Percentiles rank a stretch among this genome's conserved stretches.
Evolutionary conservation across 2,113 vertebrate genomes (phyloP).

Genomic region (Actenoides lindsayi): DNA sequence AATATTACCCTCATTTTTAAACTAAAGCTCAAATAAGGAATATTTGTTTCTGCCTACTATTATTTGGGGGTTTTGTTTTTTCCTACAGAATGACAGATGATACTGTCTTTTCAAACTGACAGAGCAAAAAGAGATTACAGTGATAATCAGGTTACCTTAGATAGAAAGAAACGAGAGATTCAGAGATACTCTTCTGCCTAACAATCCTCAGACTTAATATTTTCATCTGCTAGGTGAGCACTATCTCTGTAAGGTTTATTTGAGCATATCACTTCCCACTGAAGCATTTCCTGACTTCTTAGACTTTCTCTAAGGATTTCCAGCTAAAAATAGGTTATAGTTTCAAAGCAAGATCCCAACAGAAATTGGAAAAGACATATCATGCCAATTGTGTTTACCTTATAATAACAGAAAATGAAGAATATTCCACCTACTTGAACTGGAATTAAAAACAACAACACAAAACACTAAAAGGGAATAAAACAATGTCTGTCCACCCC

Average conservation of each 20-base stretch:
- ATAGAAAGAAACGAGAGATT: conserved; percentile 31
- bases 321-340: conserved; percentile 24
- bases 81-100: conserved; percentile 39
- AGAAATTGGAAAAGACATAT: conserved; percentile 33
- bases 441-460: background rate
- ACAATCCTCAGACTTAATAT: conserved; percentile 50
- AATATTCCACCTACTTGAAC: conserved; percentile 6
- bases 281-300: conserved; percentile 24
- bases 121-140: conserved; percentile 54
- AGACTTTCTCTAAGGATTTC: conserved; percentile 28
- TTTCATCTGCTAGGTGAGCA: conserved; percentile 38
- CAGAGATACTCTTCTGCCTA: conserved; percentile 25
- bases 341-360: background rate
- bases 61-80: background rate
- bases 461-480: background rate
- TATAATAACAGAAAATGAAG: conserved; percentile 14
- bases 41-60: background rate
- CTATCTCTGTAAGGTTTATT: conserved; percentile 51
- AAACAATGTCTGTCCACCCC: background rate
- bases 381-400: background rate
- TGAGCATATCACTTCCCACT: conserved; percentile 17
- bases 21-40: background rate
- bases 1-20: conserved; percentile 41
- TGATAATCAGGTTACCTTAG: conserved; percentile 58
- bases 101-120: conserved; percentile 43